Conservation (phyloP, 2,888 invertebrate genomes). For the Phaedon cochleariae region DNA sequence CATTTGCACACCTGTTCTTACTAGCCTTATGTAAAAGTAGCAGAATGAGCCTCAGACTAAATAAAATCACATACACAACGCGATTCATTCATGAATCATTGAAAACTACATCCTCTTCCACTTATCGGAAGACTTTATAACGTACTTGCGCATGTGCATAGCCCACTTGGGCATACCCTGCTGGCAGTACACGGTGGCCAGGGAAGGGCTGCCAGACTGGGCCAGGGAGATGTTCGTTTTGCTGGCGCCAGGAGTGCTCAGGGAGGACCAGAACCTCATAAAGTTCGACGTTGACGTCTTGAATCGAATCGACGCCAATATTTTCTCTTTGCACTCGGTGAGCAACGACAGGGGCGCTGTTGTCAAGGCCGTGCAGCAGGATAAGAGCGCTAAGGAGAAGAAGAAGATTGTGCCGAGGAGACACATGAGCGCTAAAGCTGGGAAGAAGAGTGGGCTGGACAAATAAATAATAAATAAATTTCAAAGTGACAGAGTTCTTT, state of each 20-base stretch:
- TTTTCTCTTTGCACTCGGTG: conserved; percentile 33
- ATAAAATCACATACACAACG: too few species aligned
- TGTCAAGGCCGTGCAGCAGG: conserved; percentile 26
- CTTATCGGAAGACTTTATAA: conserved; percentile 82
- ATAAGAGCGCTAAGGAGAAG: conserved; percentile 26
- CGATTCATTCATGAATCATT: too few species aligned
- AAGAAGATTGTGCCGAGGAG: conserved; percentile 20
- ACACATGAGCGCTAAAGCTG: conserved; percentile 18
- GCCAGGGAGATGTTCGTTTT: conserved; percentile 75
- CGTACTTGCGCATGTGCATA: conserved; percentile 87
- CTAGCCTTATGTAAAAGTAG: too few species aligned
- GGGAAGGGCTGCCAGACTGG: conserved; percentile 51
- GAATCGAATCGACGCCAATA: conserved; percentile 47
- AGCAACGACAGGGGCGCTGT: conserved; percentile 7
- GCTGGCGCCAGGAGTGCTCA: conserved; percentile 68
- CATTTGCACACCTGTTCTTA: too few species aligned
- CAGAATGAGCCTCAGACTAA: too few species aligned
- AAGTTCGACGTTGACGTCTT: conserved; percentile 38
- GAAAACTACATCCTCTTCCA: too few species aligned
- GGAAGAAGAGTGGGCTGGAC: conserved; percentile 18
- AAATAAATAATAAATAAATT: too few species aligned
- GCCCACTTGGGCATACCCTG: conserved; percentile 89
- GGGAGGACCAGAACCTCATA: conserved; percentile 43
- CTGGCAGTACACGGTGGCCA: conserved; percentile 72
- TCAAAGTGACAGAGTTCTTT: too few species aligned